Percentiles rank a stretch among this genome's conserved stretches.
Evolutionary conservation across 2,797 vertebrate species (phyloP).

Genomic region (Sparidentex hasta): DNA sequence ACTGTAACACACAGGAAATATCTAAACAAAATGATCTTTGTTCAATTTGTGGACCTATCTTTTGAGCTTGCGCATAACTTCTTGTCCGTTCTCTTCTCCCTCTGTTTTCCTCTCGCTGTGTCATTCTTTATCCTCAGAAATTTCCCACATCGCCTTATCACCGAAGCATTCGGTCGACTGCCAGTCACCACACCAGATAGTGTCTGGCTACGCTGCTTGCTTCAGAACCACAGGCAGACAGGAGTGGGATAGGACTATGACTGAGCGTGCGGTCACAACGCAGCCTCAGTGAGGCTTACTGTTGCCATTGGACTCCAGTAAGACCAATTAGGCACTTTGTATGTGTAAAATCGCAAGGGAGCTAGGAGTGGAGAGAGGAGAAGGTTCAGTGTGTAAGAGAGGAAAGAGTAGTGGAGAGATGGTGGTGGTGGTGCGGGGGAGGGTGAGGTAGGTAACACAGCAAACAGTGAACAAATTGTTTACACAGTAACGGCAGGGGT

Average conservation of each 20-base stretch:
- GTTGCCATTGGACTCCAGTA: constrained; percentile 48
- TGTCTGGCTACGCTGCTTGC: constrained; percentile 46
- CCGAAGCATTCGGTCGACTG: constrained; percentile 54
- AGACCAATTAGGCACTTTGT: constrained; percentile 58
- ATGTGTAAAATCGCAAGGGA: constrained; percentile 47
- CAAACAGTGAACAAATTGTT: constrained; percentile 47
- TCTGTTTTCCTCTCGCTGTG: constrained; percentile 17
- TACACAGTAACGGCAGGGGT: constrained; percentile 35
- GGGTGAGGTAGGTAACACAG: constrained; percentile 31
- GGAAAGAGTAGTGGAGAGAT: not conserved
- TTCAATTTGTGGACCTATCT: not conserved
- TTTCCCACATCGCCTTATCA: constrained; percentile 65
- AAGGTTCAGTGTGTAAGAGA: constrained; percentile 32
- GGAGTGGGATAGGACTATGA: constrained; percentile 40
- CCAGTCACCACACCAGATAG: constrained; percentile 70
- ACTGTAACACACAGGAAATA: not conserved
- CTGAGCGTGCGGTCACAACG: not conserved
- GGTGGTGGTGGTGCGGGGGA: not conserved
- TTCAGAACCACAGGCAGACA: constrained; percentile 50
- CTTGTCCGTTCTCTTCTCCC: not conserved
- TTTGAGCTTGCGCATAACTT: not conserved
- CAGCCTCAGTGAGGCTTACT: constrained; percentile 23
- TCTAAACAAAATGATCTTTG: not conserved
- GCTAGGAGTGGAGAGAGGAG: constrained; percentile 21
- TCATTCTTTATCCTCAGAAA: constrained; percentile 43